These are phyloP conservation scores for Trichacis sp. DNA, from an alignment of 2,888 invertebrate species.

Conservation along the genomic window DNA sequence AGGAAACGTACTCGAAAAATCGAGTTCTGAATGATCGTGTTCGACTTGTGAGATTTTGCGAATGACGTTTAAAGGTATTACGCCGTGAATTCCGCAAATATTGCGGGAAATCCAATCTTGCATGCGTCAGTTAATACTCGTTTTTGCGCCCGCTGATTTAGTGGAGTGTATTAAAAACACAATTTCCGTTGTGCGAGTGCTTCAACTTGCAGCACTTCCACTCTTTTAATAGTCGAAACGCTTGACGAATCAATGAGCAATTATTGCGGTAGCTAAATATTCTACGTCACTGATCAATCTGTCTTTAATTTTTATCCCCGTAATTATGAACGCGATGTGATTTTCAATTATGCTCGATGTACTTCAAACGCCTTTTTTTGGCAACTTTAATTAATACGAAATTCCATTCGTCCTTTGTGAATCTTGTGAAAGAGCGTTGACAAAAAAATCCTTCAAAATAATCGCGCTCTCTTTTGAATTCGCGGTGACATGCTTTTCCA, in stretches of 20 bases:
- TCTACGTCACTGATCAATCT: not conserved
- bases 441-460: conserved; percentile 15
- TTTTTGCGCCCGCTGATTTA: conserved; percentile 60
- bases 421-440: not conserved
- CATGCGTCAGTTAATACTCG: conserved; percentile 53
- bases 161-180: conserved; percentile 61
- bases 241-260: conserved; percentile 7
- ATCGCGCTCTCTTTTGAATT: conserved; percentile 27
- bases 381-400: not conserved
- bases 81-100: conserved; percentile 10
- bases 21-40: not conserved
- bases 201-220: conserved; percentile 11
- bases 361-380: not conserved
- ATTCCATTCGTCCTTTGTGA: not conserved
- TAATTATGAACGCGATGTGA: not conserved
- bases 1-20: not conserved
- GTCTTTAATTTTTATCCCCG: too few relatives aligned
- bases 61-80: conserved; percentile 10
- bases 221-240: not conserved
- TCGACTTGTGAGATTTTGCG: conserved; percentile 4
- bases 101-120: conserved; percentile 13
- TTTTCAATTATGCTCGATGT: not conserved
- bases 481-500: conserved; percentile 28
- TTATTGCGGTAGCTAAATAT: not conserved
- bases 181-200: conserved; percentile 51